Conservation (phyloP, 1,140 invertebrate genomes). For the Nebria ingens region DNA sequence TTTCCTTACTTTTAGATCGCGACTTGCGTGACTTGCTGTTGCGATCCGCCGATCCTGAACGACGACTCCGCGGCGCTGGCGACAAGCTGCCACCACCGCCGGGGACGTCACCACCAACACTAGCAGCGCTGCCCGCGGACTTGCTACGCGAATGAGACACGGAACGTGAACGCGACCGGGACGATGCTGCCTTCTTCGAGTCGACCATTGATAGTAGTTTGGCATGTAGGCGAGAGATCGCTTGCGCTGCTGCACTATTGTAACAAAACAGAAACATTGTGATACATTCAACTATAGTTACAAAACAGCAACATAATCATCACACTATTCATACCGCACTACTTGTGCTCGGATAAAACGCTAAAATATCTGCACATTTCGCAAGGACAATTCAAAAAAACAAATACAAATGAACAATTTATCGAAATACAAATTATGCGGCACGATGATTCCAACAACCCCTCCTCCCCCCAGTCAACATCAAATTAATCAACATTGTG, state of each 20-base stretch:
- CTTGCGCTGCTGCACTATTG: conserved; percentile 37
- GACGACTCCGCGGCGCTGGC: conserved; percentile 10
- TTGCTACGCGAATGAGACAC: conserved; percentile 24
- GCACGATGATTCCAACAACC: too few species aligned
- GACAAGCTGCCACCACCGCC: conserved; percentile 8
- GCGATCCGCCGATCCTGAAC: background rate
- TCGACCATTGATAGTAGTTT: conserved; percentile 48
- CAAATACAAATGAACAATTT: too few species aligned
- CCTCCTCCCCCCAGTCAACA: too few species aligned
- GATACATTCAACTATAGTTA: too few species aligned
- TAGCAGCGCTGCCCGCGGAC: conserved; percentile 22
- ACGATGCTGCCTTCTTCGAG: conserved; percentile 34
- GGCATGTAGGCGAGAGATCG: conserved; percentile 46
- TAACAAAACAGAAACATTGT: background rate
- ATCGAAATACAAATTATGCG: too few species aligned
- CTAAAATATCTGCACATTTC: too few species aligned
- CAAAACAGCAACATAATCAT: background rate
- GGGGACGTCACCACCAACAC: conserved; percentile 31
- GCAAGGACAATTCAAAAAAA: too few species aligned
- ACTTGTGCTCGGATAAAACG: too few species aligned
- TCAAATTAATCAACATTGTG: too few species aligned
- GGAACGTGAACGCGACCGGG: conserved; percentile 29
- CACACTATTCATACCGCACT: too few species aligned
- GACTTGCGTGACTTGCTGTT: conserved; percentile 33
- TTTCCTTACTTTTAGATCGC: conserved; percentile 21